Evolutionary conservation across 1,140 invertebrate genomes (phyloP), one percentile per base, ranked within the genome.

Genomic region (Trachymyrmex septentrionalis): DNA sequence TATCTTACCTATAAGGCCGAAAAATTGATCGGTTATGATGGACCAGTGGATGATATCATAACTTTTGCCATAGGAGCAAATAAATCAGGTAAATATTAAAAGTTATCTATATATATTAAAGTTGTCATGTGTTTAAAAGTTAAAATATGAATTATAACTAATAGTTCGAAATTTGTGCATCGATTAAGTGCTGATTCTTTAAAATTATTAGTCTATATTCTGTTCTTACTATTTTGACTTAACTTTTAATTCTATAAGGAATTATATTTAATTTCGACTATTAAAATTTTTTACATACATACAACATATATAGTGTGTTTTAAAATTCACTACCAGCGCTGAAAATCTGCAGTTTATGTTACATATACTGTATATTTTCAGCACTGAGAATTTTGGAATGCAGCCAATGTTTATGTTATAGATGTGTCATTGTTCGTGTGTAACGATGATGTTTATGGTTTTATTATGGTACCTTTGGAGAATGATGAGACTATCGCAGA

Each of bases 41-140:
- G 98, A 55, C 98, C 99, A 0, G 94, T 96, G 9, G 98, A 99
- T 96, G 99, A 99, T 94, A 99, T 99, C 57, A 99, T 99, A 91
- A 96, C 97, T 14, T 99, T 99, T 96, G 98, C 99, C 7, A 92
- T 98, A 10, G 97, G 97, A 84, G 99, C 99, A 14, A 97, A 97
- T 92, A 95, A 95, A 89, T 96, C 96, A 91, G 96, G 97, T 97
- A 94, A 95, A 92, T 88, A 86, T 10, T n/a, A 19, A 55, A 55
- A 55, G 0, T 55, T 55, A 19, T n/a, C 5, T 55, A 55, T 6
- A 61, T 14, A 59, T 21, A 44, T 44, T 44, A 10, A 21, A 61
- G 10, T 24, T 67, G 3, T 67, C 5, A 30, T 30, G 30, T 30
- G 30, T 30, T 30, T 30, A 38, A 76, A 63, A 75, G 53, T 55